A percentile compares a stretch with the other conserved stretches of the same genome.
These are phyloP conservation scores for Cosmorhoe ocellata DNA, from an alignment of 2,888 invertebrate genomes.

Conservation along the genomic window DNA sequence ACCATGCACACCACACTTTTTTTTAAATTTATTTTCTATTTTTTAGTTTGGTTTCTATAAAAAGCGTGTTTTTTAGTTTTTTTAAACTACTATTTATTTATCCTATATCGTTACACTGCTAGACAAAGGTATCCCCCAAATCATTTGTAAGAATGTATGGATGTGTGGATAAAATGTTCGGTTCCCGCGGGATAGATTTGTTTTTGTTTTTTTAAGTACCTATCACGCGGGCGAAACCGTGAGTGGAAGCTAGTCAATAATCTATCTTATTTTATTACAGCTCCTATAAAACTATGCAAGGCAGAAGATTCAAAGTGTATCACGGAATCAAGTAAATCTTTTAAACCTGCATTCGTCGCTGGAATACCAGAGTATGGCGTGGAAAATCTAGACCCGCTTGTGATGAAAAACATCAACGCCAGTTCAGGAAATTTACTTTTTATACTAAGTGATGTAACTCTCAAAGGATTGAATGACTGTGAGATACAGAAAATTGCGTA, in stretches of 20 bases:
- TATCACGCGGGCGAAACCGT: no score
- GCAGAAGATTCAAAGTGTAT: constrained; percentile 52
- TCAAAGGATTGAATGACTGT: constrained; percentile 52
- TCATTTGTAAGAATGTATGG: no score
- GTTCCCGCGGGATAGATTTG: no score
- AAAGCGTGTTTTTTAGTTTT: no score
- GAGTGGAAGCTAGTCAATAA: not conserved
- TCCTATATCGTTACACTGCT: no score
- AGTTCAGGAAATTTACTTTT: constrained; percentile 48
- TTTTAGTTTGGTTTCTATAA: no score
- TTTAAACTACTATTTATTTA: no score
- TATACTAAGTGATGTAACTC: constrained; percentile 40
- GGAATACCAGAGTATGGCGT: constrained; percentile 53
- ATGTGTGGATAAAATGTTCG: no score
- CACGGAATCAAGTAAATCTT: constrained; percentile 41
- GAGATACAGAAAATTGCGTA: constrained; percentile 46
- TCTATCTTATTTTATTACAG: constrained; percentile 33
- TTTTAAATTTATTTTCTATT: no score
- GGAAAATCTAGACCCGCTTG: constrained; percentile 49
- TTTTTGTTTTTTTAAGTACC: no score
- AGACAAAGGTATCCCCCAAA: no score
- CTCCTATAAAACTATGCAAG: constrained; percentile 42
- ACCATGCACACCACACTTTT: no score
- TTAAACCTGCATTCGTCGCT: constrained; percentile 41
- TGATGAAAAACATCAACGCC: constrained; percentile 49